Conservation (phyloP, 1,140 invertebrate genomes). For the Bicyclus anynana region DNA sequence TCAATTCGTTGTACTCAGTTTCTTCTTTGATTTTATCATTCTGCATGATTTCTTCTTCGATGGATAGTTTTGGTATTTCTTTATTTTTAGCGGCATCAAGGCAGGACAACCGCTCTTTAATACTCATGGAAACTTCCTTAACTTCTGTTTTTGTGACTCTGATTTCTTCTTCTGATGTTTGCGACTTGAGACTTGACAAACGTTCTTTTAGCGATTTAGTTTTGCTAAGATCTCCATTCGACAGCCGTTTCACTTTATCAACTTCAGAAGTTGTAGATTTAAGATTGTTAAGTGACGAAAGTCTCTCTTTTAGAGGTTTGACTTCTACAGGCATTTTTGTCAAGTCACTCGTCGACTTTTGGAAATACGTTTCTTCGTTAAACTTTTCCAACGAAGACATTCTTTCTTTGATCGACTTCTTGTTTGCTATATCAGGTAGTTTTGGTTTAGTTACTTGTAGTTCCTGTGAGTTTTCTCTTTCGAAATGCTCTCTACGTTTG, state of each 20-base stretch:
- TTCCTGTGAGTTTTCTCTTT: conserved; percentile 79
- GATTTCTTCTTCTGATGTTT: conserved; percentile 72
- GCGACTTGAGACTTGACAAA: conserved; percentile 77
- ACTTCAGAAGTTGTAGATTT: conserved; percentile 62
- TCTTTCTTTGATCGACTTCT: conserved; percentile 84
- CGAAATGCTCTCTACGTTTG: conserved; percentile 89
- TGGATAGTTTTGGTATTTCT: conserved; percentile 69
- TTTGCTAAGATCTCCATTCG: conserved; percentile 74
- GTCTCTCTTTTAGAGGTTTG: conserved; percentile 80
- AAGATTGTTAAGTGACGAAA: conserved; percentile 81
- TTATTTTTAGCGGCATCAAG: conserved; percentile 76
- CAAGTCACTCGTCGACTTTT: conserved; percentile 65
- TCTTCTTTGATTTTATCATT: conserved; percentile 48
- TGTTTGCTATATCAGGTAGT: conserved; percentile 79
- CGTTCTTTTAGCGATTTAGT: conserved; percentile 77
- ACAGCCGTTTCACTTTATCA: conserved; percentile 70
- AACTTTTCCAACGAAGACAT: conserved; percentile 81
- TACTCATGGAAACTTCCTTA: conserved; percentile 73
- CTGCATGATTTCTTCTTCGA: conserved; percentile 59
- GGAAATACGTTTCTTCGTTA: conserved; percentile 62
- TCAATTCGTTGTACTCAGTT: conserved; percentile 41
- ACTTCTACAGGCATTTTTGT: conserved; percentile 80
- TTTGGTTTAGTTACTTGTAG: conserved; percentile 68
- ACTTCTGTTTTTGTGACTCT: conserved; percentile 61
- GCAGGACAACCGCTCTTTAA: conserved; percentile 78